These are phyloP conservation scores for Myrmophylax atrothorax DNA, from an alignment of 2,113 vertebrate genomes.

Conservation along the genomic window DNA sequence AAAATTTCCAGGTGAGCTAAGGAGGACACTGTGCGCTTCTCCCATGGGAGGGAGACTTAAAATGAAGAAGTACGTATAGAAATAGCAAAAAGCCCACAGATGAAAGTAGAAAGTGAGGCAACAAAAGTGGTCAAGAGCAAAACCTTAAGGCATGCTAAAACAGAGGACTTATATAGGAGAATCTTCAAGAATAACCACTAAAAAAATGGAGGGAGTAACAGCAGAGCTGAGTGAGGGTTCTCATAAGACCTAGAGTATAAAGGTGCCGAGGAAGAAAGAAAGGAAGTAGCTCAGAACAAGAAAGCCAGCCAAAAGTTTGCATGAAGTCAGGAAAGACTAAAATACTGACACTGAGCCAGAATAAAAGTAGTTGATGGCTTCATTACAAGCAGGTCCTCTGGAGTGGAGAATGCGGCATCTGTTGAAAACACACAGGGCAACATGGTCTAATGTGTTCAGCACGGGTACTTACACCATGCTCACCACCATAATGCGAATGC, in stretches of 20 bases:
- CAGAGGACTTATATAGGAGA: neutral
- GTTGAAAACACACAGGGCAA: slow-evolving; percentile 18
- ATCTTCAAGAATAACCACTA: neutral
- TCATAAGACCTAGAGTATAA: neutral
- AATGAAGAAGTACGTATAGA: neutral
- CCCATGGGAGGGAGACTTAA: neutral
- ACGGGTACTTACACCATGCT: slow-evolving; percentile 5
- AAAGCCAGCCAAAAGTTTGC: neutral
- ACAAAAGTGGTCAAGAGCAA: neutral
- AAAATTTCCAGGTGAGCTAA: neutral
- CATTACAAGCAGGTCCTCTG: neutral
- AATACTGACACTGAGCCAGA: neutral
- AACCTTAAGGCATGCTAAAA: neutral
- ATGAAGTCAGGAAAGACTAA: neutral
- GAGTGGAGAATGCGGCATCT: neutral
- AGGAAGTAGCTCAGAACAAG: neutral
- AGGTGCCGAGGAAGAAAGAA: neutral
- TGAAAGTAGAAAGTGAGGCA: neutral
- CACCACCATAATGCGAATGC: neutral
- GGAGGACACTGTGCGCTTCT: neutral
- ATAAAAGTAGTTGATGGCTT: neutral
- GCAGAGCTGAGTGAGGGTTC: neutral
- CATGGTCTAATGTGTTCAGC: slow-evolving; percentile 1
- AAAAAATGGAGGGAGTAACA: neutral
- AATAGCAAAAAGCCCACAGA: neutral